Percentiles rank a stretch among this genome's conserved stretches.
These are phyloP conservation scores for Prionace glauca DNA, from an alignment of 2,797 vertebrate species.

Conservation along the genomic window DNA sequence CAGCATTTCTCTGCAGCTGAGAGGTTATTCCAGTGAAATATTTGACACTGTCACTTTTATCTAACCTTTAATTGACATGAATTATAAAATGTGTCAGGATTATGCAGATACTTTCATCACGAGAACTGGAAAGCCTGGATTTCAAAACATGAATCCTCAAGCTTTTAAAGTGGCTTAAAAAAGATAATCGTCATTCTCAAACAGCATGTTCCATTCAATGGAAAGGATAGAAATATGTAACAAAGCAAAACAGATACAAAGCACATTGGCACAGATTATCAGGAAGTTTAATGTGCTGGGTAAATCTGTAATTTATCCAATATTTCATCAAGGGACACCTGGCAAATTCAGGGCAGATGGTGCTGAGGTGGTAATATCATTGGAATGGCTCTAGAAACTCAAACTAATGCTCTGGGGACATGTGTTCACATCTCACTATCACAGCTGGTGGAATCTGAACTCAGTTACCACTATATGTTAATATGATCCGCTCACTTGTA, in stretches of 20 bases:
- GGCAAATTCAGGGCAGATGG: background rate
- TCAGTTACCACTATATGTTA: too few relatives aligned
- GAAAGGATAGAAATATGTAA: background rate
- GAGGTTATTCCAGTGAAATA: background rate
- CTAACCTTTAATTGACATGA: background rate
- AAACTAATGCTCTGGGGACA: too few relatives aligned
- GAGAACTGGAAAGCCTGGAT: background rate
- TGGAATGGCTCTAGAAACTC: too few relatives aligned
- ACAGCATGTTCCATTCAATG: background rate
- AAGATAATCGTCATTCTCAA: background rate
- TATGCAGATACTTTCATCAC: background rate
- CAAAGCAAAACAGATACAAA: background rate
- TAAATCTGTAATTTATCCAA: too few relatives aligned
- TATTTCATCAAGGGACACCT: background rate
- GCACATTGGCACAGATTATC: background rate
- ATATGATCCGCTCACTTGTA: too few relatives aligned
- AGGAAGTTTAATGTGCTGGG: background rate
- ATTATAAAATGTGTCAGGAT: constrained; percentile 7
- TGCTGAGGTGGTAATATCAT: too few relatives aligned
- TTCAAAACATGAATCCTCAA: background rate
- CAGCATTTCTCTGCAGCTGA: background rate
- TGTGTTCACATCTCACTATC: too few relatives aligned
- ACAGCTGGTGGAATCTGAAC: too few relatives aligned
- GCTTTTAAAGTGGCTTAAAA: background rate
- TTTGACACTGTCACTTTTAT: background rate